Percentiles rank a stretch among this genome's conserved stretches.
These are phyloP conservation scores for Chelonus insularis DNA, from an alignment of 1,140 invertebrate genomes.

Conservation along the genomic window DNA sequence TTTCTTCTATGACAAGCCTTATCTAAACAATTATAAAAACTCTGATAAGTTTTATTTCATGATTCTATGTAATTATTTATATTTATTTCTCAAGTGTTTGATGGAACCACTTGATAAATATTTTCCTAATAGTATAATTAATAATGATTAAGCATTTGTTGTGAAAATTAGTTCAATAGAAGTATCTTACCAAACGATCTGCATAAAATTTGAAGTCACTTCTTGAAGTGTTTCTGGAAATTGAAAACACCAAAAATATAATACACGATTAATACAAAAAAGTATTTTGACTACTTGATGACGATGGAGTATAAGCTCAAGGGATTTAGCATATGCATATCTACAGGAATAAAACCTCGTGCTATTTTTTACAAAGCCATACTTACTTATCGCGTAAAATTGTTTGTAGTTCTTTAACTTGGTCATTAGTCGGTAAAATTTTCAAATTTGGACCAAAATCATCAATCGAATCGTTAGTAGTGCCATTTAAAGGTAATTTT, in stretches of 20 bases:
- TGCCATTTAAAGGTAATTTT: conserved; percentile 42
- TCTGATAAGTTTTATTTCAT: background rate
- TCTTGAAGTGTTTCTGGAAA: conserved; percentile 83
- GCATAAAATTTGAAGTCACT: conserved; percentile 99
- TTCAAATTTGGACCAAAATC: conserved; percentile 82
- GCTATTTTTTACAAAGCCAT: background rate
- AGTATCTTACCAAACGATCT: conserved; percentile 77
- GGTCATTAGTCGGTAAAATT: conserved; percentile 80
- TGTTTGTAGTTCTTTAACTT: conserved; percentile 91
- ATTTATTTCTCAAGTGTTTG: no score
- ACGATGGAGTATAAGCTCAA: background rate
- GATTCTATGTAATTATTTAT: background rate
- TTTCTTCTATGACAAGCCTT: conserved; percentile 93
- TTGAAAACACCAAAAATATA: conserved; percentile 41
- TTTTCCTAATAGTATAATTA: no score
- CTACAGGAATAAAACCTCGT: background rate
- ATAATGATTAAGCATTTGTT: no score
- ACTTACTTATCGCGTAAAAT: conserved; percentile 92
- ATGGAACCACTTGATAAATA: no score
- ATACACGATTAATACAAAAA: conserved; percentile 12
- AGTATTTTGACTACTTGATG: conserved; percentile 10
- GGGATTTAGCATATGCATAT: background rate
- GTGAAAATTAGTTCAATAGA: no score
- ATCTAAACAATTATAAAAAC: conserved; percentile 41
- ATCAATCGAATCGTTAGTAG: conserved; percentile 45